Evolutionary conservation across 2,113 vertebrate species (phyloP).

Genomic region (Brevimyrus niger): DNA sequence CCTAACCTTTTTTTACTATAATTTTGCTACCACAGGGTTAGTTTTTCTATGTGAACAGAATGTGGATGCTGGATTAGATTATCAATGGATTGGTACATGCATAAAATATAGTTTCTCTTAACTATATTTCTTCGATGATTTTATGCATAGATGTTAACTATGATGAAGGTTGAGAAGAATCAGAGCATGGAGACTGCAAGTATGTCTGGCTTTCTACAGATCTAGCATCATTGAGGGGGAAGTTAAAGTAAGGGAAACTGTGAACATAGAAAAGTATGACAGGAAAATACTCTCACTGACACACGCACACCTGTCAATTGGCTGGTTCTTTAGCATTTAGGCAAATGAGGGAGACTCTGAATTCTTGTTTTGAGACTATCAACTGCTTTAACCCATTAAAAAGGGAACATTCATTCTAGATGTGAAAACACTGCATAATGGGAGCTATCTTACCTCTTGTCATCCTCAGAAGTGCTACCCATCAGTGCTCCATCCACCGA

Average conservation of each 20-base stretch:
- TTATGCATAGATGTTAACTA: background rate
- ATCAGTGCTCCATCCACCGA: constrained; percentile 24
- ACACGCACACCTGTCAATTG: constrained; percentile 48
- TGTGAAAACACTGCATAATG: constrained; percentile 12
- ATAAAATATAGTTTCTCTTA: background rate
- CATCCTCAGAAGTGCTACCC: constrained; percentile 18
- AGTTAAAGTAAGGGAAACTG: constrained; percentile 36
- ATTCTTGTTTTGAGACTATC: constrained; percentile 29
- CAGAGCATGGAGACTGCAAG: background rate
- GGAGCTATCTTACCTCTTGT: constrained; percentile 41
- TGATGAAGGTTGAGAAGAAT: background rate
- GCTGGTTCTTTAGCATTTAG: constrained; percentile 37
- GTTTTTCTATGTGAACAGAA: background rate
- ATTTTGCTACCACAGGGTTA: background rate
- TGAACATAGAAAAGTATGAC: constrained; percentile 48
- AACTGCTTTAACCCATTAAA: constrained; percentile 9
- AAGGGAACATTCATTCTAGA: background rate
- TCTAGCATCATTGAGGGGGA: constrained; percentile 29
- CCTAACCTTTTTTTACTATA: background rate
- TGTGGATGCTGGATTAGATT: background rate
- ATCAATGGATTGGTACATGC: background rate
- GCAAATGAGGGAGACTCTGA: constrained; percentile 40
- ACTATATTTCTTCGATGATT: background rate
- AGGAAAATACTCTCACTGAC: constrained; percentile 24
- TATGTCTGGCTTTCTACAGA: background rate